Conservation (phyloP, 2,113 vertebrate species). For the Hippocampus abdominalis region DNA sequence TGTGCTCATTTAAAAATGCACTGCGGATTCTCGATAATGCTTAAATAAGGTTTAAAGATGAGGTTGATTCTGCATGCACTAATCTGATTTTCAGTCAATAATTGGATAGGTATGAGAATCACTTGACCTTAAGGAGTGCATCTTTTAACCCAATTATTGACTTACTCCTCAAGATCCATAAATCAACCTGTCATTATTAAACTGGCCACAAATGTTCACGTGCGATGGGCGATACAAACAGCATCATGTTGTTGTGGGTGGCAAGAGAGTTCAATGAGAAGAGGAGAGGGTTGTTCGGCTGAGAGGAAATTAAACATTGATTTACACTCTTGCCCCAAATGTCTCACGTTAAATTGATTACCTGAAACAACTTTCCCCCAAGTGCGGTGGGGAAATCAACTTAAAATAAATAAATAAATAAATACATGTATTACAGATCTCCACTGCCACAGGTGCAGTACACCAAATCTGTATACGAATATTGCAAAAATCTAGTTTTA, state of each 20-base stretch:
- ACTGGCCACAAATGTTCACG: conserved; percentile 51
- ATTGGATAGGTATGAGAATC: conserved; percentile 20
- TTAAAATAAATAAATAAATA: background rate
- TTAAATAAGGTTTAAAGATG: conserved; percentile 10
- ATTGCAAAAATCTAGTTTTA: too few species aligned
- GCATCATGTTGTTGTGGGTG: conserved; percentile 31
- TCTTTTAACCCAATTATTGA: conserved; percentile 58
- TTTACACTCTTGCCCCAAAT: conserved; percentile 24
- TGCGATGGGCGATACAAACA: conserved; percentile 50
- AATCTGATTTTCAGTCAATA: conserved; percentile 29
- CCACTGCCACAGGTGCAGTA: background rate
- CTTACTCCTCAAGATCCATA: conserved; percentile 48
- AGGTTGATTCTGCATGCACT: conserved; percentile 13
- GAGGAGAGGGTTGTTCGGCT: conserved; percentile 30
- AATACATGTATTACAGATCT: conserved; percentile 1
- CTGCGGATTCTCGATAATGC: conserved; percentile 5
- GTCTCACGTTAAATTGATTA: conserved; percentile 13
- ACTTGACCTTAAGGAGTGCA: conserved; percentile 52
- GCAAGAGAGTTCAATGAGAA: conserved; percentile 13
- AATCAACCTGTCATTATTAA: conserved; percentile 57
- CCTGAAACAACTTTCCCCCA: conserved; percentile 7
- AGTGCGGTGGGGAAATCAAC: background rate
- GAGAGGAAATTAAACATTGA: conserved; percentile 37
- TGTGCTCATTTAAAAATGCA: background rate
- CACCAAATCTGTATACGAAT: background rate